Evolutionary conservation across 2,888 invertebrate genomes (phyloP).

Genomic region (Chesias legatella): DNA sequence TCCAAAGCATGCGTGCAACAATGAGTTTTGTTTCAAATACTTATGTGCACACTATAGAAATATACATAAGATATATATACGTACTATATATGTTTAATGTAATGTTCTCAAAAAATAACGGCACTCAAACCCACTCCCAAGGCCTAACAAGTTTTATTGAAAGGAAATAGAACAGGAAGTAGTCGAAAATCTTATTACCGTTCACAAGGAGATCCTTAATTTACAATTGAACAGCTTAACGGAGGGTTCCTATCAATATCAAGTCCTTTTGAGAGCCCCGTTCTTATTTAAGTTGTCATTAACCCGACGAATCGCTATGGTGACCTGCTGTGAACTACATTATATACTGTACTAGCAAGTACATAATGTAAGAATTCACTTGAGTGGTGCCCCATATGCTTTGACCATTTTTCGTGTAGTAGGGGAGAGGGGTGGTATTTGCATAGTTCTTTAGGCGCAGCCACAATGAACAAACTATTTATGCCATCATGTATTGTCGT

Average conservation of each 20-base stretch:
- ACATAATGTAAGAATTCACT: conserved; percentile 1
- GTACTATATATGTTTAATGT: too few species aligned
- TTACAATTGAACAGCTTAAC: conserved; percentile 31
- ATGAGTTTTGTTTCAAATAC: too few species aligned
- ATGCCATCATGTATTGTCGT: too few species aligned
- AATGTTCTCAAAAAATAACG: not conserved
- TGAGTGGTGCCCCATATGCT: not conserved
- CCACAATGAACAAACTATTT: too few species aligned
- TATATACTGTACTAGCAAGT: conserved; percentile 3
- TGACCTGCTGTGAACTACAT: conserved; percentile 2
- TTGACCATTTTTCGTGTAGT: not conserved
- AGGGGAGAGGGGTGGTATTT: too few species aligned
- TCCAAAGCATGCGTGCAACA: too few species aligned
- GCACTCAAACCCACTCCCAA: not conserved
- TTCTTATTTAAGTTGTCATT: conserved; percentile 23
- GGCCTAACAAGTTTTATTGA: conserved; percentile 16
- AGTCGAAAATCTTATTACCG: conserved; percentile 39
- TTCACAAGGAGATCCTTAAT: conserved; percentile 37
- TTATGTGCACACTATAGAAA: too few species aligned
- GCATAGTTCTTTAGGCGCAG: too few species aligned
- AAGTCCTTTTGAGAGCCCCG: conserved; percentile 16
- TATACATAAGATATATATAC: too few species aligned
- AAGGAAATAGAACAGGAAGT: conserved; percentile 32
- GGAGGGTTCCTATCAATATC: conserved; percentile 23
- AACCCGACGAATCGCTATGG: conserved; percentile 2